Conservation (phyloP, 2,113 vertebrate genomes). For the Gobius niger region DNA sequence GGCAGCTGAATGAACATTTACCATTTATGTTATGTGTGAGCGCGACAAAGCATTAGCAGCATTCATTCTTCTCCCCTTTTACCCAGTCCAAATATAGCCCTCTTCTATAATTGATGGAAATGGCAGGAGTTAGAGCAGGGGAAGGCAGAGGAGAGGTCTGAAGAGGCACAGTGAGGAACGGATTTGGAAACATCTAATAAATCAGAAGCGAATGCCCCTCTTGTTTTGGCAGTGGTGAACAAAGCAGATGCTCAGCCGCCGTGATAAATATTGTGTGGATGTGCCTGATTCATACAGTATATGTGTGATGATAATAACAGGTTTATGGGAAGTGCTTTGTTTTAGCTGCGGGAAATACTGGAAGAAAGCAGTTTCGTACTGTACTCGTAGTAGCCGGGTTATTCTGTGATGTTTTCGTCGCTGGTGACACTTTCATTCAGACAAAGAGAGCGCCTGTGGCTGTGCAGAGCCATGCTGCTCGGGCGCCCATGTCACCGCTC, state of each 20-base stretch:
- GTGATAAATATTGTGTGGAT: neutral
- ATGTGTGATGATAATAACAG: neutral
- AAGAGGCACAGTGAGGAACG: slow-evolving; percentile 4
- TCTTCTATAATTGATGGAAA: slow-evolving; percentile 73
- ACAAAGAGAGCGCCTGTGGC: slow-evolving; percentile 50
- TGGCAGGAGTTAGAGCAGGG: slow-evolving; percentile 49
- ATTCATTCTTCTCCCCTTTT: slow-evolving; percentile 4
- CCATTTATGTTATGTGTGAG: slow-evolving; percentile 36
- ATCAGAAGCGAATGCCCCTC: neutral
- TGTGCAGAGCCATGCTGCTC: slow-evolving; percentile 17
- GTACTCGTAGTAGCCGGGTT: neutral
- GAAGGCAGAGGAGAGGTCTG: neutral
- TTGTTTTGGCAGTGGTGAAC: neutral
- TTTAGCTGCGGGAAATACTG: neutral
- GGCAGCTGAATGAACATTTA: slow-evolving; percentile 17
- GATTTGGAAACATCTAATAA: neutral
- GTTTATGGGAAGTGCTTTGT: neutral
- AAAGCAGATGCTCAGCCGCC: neutral
- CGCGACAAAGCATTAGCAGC: slow-evolving; percentile 51
- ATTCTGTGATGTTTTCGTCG: slow-evolving; percentile 19
- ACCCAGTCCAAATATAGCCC: slow-evolving; percentile 71
- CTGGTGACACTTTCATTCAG: slow-evolving; percentile 48
- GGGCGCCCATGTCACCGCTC: slow-evolving; percentile 6
- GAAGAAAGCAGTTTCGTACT: neutral
- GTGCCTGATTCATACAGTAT: neutral